Evolutionary conservation across 2,888 invertebrate genomes (phyloP), one percentile per base, ranked within the genome.

Genomic region (Drosophila ustulata): DNA sequence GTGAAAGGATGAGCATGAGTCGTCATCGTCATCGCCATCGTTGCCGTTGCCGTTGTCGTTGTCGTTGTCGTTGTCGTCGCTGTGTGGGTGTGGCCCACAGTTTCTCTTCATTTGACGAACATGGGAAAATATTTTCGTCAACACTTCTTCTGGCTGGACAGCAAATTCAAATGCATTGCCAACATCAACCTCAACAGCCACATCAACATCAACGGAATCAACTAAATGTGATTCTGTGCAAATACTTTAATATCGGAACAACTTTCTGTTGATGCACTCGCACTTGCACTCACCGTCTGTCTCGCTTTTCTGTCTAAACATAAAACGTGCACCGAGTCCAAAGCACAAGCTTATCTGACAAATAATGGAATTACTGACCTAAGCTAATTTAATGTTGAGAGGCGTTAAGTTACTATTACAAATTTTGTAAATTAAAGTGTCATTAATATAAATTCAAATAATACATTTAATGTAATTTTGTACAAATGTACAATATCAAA

Each of bases 1-100:
- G 88, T 88, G 88, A 82, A 88, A 82, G 82, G 82, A 82, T 85
- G 82, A 41, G 63, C 51, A 52, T 34, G 57, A 58, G 34, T 57
- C 56, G 43, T 26, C 51, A 28, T 30, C 47, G 13, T 7, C 39
- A 41, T 46, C 46, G 2, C n/a, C 52, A 41, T 47, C 13, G 39
- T 8, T 3, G 8, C 13, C 28, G 34, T 47, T 43, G 47, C 9
- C 26, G 11, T 30, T 13, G 39, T 13, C 5, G 13, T 47, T 43
- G 50, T 13, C 25, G 11, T 30, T 13, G 39, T 13, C 5, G 13
- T 46, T n/a, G 46, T 8, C 13, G 43, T 32, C 43, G 11, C 11
- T 13, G 70, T 64, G 85, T 87, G 79, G 85, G 85, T 68, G 82
- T 71, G 58, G 51, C 61, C 4, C 61, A 49, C 41, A 50, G 32